Evolutionary conservation across 2,113 vertebrate species (phyloP).

Genomic region (Irena cyanogastra): DNA sequence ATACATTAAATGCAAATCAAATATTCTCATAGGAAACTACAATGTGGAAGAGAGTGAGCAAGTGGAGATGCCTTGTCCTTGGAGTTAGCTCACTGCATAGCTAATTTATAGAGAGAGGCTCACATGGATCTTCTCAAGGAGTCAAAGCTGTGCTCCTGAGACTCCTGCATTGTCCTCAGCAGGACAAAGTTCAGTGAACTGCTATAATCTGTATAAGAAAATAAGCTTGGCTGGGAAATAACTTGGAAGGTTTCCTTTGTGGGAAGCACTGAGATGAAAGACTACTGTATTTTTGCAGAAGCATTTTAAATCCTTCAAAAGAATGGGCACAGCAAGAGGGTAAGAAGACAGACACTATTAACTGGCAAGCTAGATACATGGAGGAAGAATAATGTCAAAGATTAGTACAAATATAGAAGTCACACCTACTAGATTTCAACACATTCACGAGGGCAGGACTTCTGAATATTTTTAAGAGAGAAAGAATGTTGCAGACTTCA

Average conservation of each 20-base stretch:
- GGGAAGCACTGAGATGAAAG: conserved; percentile 45
- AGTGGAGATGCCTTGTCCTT: not conserved
- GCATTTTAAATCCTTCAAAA: conserved; percentile 42
- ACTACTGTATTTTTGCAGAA: conserved; percentile 20
- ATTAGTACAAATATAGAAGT: not conserved
- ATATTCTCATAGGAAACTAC: not conserved
- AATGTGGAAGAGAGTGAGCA: not conserved
- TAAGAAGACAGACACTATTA: conserved; percentile 10
- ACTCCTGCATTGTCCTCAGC: conserved; percentile 30
- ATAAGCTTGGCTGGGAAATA: conserved; percentile 52
- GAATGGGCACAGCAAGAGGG: conserved; percentile 26
- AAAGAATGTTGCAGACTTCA: not conserved
- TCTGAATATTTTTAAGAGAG: not conserved
- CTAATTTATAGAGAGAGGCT: not conserved
- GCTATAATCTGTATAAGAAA: conserved; percentile 50
- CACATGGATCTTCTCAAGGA: conserved; percentile 17
- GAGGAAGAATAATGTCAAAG: conserved; percentile 9
- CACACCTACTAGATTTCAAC: not conserved
- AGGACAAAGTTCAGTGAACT: conserved; percentile 57
- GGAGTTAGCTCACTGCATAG: not conserved
- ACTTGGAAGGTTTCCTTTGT: conserved; percentile 50
- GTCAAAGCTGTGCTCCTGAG: not conserved
- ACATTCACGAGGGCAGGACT: not conserved
- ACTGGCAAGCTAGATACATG: not conserved
- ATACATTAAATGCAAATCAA: not conserved